Evolutionary conservation across 2,113 vertebrate genomes (phyloP), one percentile per base, ranked within the genome.

Genomic region (Sinocyclocheilus rhinocerous): DNA sequence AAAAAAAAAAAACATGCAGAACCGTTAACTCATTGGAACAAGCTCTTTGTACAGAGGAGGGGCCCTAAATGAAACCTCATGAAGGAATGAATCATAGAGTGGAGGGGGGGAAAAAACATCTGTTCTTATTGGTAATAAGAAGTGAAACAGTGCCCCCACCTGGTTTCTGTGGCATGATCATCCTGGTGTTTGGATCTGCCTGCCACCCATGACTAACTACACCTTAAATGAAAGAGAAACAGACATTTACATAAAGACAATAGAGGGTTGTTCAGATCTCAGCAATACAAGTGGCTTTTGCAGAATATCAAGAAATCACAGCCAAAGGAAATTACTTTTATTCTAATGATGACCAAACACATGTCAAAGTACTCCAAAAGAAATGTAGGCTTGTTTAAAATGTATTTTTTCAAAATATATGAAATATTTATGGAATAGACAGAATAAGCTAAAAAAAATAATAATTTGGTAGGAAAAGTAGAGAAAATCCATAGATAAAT

Each of bases 151-250:
- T 89, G 87, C 95, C 96, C 94, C 97, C 95, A 99, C 98, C 98
- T 86, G 97, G 96, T 87, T 98, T 99, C 90, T 97, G 97, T 78
- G 98, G 98, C 95, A 99, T 96, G 82, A 99, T 97, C 97, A 99
- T 99, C 76, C 97, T 96, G 15, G 98, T 97, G 33, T 93, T 88
- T 5, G 97, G 97, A 89, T 99, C 97, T 0, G 97, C 98, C 89
- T 98, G 98, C 98, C 98, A 99, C 59, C 98, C 98, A 85, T 98
- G 97, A 10, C 96, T 97, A 24, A 99, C 92, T 0, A 98, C 96
- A 87, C 96, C 98, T 99, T 87, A 0, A 61, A 12, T 8, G 89
- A 81, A 75, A 73, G 13, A 84, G 24, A 86, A 18, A 77, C 16
- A 76, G 20, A 61, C 12, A 42, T 11, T 76, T 57, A 11, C 6